These are phyloP conservation scores for Ptilorrhoa leucosticta DNA, from an alignment of 2,113 vertebrate species.

Conservation along the genomic window DNA sequence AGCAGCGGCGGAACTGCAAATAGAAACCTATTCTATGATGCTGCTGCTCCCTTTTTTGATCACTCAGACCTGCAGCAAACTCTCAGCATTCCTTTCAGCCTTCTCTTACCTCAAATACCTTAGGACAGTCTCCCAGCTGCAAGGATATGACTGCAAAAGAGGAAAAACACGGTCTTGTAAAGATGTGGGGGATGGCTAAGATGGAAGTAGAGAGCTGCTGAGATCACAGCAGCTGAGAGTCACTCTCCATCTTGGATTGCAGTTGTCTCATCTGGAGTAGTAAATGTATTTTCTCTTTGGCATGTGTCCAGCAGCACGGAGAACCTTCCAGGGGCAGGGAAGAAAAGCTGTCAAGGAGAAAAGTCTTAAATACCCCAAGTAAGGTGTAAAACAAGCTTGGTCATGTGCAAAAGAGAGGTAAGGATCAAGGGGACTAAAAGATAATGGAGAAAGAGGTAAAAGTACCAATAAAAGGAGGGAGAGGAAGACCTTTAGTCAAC, in stretches of 20 bases:
- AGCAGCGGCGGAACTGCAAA: background rate
- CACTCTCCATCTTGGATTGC: background rate
- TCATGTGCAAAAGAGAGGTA: background rate
- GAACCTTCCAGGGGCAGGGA: background rate
- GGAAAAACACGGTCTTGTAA: background rate
- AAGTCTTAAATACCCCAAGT: background rate
- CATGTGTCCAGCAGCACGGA: accelerated
- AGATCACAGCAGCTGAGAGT: background rate
- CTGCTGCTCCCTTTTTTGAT: background rate
- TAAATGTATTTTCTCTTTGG: background rate
- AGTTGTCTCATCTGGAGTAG: background rate
- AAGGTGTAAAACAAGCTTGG: background rate
- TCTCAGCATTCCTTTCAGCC: background rate
- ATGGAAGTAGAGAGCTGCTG: background rate
- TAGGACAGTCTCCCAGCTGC: background rate
- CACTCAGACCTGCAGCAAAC: background rate
- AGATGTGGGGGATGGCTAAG: background rate
- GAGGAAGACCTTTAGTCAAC: background rate
- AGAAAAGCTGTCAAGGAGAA: background rate
- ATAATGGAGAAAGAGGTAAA: background rate
- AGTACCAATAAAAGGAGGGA: background rate
- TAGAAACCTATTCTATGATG: accelerated
- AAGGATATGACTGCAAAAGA: background rate
- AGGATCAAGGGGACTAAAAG: background rate
- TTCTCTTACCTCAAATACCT: background rate